Percentiles rank a stretch among this genome's conserved stretches.
Evolutionary conservation across 1,140 invertebrate genomes (phyloP).

Genomic region (Oreohelix idahoensis): DNA sequence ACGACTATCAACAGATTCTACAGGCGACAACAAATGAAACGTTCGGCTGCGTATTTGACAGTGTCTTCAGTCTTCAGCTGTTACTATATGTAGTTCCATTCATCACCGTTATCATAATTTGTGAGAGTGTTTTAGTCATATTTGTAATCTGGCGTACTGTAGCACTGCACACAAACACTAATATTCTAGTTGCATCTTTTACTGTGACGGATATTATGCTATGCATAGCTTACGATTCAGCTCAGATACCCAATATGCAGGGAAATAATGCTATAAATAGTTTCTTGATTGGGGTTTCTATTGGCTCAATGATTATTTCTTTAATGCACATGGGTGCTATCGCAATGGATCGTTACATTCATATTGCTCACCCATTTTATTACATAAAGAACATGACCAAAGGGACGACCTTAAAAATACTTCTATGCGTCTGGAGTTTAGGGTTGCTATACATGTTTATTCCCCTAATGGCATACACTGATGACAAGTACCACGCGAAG

Average conservation of each 20-base stretch:
- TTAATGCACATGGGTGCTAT: background rate
- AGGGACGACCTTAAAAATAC: background rate
- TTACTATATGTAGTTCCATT: too few relatives aligned
- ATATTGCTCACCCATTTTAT: background rate
- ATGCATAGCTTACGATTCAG: too few relatives aligned
- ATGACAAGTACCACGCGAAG: background rate
- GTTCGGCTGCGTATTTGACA: too few relatives aligned
- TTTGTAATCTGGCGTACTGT: background rate
- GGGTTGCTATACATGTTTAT: background rate
- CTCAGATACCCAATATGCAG: too few relatives aligned
- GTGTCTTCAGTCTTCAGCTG: too few relatives aligned
- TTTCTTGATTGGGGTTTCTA: background rate
- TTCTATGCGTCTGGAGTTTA: background rate
- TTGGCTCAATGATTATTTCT: background rate
- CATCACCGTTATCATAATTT: background rate
- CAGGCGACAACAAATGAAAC: too few relatives aligned
- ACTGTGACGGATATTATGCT: background rate
- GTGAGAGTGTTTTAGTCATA: background rate
- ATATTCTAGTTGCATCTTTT: background rate
- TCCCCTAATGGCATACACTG: background rate
- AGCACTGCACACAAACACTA: background rate
- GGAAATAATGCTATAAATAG: too few relatives aligned
- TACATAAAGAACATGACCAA: background rate
- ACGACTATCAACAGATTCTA: too few relatives aligned
- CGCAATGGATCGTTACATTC: background rate